Evolutionary conservation across 92 coral and sea anemone species (phyloP).

Genomic region (Porites cylindrica): DNA sequence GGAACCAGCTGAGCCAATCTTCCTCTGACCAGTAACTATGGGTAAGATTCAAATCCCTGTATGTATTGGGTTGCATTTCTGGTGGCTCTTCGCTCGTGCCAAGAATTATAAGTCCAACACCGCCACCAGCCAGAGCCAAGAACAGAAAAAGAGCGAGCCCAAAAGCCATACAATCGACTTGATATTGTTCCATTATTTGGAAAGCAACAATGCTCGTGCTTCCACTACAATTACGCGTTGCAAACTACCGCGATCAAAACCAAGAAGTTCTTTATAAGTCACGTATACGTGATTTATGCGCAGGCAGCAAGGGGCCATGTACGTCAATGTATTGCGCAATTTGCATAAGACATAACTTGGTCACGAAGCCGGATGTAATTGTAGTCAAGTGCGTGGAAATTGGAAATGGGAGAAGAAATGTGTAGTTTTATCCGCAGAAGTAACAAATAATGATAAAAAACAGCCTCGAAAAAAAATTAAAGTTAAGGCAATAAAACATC

Average conservation of each 20-base stretch:
- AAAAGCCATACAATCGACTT: background rate
- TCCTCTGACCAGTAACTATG: conserved; percentile 10
- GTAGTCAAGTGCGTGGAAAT: too few relatives aligned
- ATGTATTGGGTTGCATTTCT: background rate
- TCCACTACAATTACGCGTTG: conserved; percentile 6
- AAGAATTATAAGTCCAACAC: background rate
- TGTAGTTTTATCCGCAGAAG: too few relatives aligned
- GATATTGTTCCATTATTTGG: background rate
- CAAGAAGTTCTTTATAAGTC: too few relatives aligned
- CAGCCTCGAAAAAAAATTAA: too few relatives aligned
- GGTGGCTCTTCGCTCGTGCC: background rate
- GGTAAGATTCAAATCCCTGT: background rate
- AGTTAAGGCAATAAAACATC: too few relatives aligned
- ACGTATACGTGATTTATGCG: too few relatives aligned
- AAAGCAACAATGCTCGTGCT: conserved; percentile 8
- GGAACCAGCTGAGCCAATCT: conserved; percentile 14
- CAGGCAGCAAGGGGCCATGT: too few relatives aligned
- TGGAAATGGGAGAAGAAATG: too few relatives aligned
- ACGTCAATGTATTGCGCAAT: too few relatives aligned
- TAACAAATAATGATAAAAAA: too few relatives aligned
- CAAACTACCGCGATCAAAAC: background rate
- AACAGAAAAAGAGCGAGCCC: background rate
- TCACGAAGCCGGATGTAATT: too few relatives aligned
- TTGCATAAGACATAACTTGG: too few relatives aligned
- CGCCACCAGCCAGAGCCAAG: background rate